Base-by-base conservation (phyloP, 2,113 vertebrate genomes). In the Pelecanoides urinatrix region DNA sequence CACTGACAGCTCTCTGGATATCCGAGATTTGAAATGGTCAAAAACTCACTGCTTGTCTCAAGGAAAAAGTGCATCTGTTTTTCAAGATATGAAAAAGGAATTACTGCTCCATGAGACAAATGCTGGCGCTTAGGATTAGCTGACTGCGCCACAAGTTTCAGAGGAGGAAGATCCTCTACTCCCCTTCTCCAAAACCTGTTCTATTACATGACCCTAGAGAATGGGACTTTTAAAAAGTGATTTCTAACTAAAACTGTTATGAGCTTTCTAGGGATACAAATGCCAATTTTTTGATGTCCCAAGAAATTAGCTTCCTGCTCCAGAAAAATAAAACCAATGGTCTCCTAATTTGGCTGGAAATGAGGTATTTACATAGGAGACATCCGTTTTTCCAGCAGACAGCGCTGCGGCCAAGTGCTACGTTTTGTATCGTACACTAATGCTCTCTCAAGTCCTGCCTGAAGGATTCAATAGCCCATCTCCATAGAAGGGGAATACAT, bases 341-440 rank as follows among this genome's bases (percentile, higher is more conserved):
- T 38, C 23, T 74, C 44, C 65, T 49, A 18, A 49, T 2, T 32
- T n/a, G 30, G 13, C 36, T 88, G 84, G 67, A 65, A 83, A 50
- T 4, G 13, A 74, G 38, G 47, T 29, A 15, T 56, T 74, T 23
- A 59, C 23, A 15, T 4, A 49, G 49, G 38, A 72, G 53, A 67
- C 32, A 30, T 10, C 68, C 32, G 5, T 38, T 30, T 32, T 40
- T 22, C 63, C 59, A 73, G 59, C 72, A 84, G 55, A 72, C n/a
- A 30, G 23, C 2, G 16, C 53, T 5, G 8, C 6, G 15, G 61
- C 65, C 47, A 80, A 32, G 16, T 8, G 45, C 59, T 40, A 27
- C 0, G 0, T 42, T 81, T 78, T 44, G 4, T 29, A 16, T 38
- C 6, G 10, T 18, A 14, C 29, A 45, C n/a, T 29, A 11, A 32